phyloP scores from a whole-genome alignment of 2,113 vertebrate genomes.

The Chitala chitala region DNA sequence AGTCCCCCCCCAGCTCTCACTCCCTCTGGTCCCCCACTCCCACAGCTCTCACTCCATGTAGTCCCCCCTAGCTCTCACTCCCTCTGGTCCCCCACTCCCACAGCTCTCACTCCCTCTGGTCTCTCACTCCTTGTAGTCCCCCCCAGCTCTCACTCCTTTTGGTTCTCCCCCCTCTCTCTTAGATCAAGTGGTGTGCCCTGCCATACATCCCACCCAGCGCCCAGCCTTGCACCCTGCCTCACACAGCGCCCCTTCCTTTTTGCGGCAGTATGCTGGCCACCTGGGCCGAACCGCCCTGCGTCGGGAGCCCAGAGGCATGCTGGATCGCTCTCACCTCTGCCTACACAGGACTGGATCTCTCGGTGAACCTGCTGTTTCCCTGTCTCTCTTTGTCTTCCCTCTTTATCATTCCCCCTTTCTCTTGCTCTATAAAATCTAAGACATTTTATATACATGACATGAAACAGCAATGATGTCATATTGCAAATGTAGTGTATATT shows the following conservation, averaged over 20 bases:
- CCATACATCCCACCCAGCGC: slow-evolving; percentile 56
- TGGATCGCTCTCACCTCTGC: slow-evolving; percentile 61
- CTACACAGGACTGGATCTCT: slow-evolving; percentile 69
- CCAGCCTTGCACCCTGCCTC: slow-evolving; percentile 61
- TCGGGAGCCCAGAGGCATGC: slow-evolving; percentile 59
- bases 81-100: not conserved
- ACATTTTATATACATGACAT: not conserved
- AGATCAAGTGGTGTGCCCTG: slow-evolving; percentile 60
- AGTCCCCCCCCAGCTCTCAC: too few relatives aligned
- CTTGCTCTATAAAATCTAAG: not conserved
- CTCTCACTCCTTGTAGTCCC: not conserved
- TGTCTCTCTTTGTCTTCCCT: not conserved
- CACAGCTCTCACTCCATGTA: not conserved
- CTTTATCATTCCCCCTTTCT: not conserved
- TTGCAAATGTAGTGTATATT: not conserved
- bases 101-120: too few relatives aligned
- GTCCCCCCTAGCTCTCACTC: too few relatives aligned
- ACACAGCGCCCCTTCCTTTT: slow-evolving; percentile 70
- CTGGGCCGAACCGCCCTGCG: slow-evolving; percentile 64
- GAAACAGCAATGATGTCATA: not conserved
- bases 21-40: not conserved
- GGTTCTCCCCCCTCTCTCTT: slow-evolving; percentile 21
- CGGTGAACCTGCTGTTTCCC: slow-evolving; percentile 43
- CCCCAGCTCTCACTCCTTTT: not conserved
- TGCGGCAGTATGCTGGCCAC: slow-evolving; percentile 68